phyloP scores from a whole-genome alignment of 1,140 invertebrate genomes.

The Papilio aristodemus region DNA sequence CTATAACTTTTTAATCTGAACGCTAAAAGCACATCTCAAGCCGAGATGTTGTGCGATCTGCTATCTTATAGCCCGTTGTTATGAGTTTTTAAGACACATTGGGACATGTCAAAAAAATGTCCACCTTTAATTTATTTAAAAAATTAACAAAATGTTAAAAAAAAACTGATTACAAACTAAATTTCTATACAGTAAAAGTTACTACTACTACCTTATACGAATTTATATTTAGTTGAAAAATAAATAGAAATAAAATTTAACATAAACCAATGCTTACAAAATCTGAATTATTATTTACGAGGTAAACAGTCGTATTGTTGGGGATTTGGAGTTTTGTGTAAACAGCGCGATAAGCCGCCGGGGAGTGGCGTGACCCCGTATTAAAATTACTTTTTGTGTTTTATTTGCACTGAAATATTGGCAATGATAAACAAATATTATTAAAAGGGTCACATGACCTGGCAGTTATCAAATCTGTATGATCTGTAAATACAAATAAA shows the following conservation, averaged over 20 bases:
- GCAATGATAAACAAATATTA: conserved; percentile 29
- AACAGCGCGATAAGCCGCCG: conserved; percentile 53
- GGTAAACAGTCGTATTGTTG: conserved; percentile 52
- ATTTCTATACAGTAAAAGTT: conserved; percentile 15
- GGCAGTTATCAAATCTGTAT: not conserved
- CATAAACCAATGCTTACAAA: conserved; percentile 45
- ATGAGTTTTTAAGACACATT: no score
- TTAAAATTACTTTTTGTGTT: conserved; percentile 34
- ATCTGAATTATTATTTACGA: conserved; percentile 60
- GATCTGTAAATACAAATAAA: not conserved
- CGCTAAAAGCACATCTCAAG: no score
- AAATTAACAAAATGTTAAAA: no score
- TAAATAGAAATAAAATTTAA: conserved; percentile 32
- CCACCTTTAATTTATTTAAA: no score
- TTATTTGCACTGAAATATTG: conserved; percentile 22
- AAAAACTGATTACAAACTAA: not conserved
- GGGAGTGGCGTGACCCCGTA: conserved; percentile 46
- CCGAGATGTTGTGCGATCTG: no score
- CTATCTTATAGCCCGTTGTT: no score
- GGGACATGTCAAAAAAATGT: no score
- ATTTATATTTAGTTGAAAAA: not conserved
- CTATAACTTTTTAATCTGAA: no score
- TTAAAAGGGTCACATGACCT: conserved; percentile 1
- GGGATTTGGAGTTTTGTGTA: conserved; percentile 54
- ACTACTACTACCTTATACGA: not conserved